Evolutionary conservation across 2,888 invertebrate genomes (phyloP).

Genomic region (Dynastes grantii): DNA sequence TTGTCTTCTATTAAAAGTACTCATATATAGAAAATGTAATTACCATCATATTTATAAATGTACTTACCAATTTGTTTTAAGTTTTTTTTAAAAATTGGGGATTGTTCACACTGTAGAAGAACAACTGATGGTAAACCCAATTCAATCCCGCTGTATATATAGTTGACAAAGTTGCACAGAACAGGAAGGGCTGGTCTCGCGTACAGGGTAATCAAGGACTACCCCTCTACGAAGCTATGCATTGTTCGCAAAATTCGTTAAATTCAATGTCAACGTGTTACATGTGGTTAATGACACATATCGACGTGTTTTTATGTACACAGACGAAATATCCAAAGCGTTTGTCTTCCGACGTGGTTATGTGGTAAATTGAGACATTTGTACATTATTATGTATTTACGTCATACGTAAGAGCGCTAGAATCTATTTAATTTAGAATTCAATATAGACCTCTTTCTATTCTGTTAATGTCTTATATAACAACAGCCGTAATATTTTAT

Average conservation of each 20-base stretch:
- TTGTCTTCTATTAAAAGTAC: too few species aligned
- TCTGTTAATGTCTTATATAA: too few species aligned
- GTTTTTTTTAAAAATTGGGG: slow-evolving; percentile 16
- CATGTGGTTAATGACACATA: slow-evolving; percentile 34
- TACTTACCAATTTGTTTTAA: slow-evolving; percentile 42
- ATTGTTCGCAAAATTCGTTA: slow-evolving; percentile 35
- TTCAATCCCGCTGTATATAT: slow-evolving; percentile 20
- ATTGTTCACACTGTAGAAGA: slow-evolving; percentile 31
- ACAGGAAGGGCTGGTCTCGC: slow-evolving; percentile 32
- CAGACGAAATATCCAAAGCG: slow-evolving; percentile 5
- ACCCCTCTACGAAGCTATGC: slow-evolving; percentile 29
- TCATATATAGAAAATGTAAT: too few species aligned
- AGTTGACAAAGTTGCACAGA: not conserved
- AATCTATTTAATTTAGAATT: not conserved
- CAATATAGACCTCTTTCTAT: too few species aligned
- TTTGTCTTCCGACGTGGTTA: slow-evolving; percentile 32
- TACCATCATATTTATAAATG: not conserved
- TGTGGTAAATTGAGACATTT: slow-evolving; percentile 24
- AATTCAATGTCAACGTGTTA: slow-evolving; percentile 29
- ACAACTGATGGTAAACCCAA: slow-evolving; percentile 9
- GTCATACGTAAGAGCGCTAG: not conserved
- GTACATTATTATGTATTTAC: not conserved
- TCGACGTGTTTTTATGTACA: slow-evolving; percentile 3
- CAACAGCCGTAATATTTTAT: too few species aligned
- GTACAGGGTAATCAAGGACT: slow-evolving; percentile 43